These are phyloP conservation scores for Centropyge bicolor DNA, from an alignment of 2,797 vertebrate species.

Conservation along the genomic window DNA sequence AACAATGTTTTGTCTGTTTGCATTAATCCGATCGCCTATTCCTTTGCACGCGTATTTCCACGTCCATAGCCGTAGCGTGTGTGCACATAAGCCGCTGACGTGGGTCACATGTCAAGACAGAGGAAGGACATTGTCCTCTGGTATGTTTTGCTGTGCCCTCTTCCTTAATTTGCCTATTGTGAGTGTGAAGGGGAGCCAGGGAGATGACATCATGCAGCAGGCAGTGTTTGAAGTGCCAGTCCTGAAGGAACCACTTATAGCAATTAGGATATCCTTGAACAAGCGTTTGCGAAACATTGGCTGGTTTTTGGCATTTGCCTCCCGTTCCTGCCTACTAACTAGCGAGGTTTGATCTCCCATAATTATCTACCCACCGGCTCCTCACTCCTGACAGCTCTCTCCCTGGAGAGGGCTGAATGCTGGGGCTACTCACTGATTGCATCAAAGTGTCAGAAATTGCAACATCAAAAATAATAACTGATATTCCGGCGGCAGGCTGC, in stretches of 20 bases:
- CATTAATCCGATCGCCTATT: not conserved
- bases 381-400: slow-evolving; percentile 90
- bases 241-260: slow-evolving; percentile 97
- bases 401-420: slow-evolving; percentile 88
- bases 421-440: slow-evolving; percentile 87
- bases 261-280: slow-evolving; percentile 99
- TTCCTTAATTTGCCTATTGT: slow-evolving; percentile 89
- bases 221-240: slow-evolving; percentile 94
- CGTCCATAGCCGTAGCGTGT: not conserved
- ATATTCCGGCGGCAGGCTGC: slow-evolving; percentile 86
- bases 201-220: slow-evolving; percentile 93
- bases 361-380: slow-evolving; percentile 92
- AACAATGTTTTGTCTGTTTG: slow-evolving; percentile 8
- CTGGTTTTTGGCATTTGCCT: slow-evolving; percentile 93
- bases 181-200: slow-evolving; percentile 88
- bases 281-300: slow-evolving; percentile 96
- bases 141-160: slow-evolving; percentile 81
- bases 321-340: slow-evolving; percentile 91
- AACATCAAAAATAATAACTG: slow-evolving; percentile 93
- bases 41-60: slow-evolving; percentile 1
- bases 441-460: slow-evolving; percentile 91
- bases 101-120: slow-evolving; percentile 58
- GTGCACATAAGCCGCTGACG: slow-evolving; percentile 32
- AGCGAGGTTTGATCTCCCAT: slow-evolving; percentile 96
- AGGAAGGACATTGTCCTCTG: slow-evolving; percentile 77